Evolutionary conservation across 2,888 invertebrate species (phyloP).

Genomic region (Melipona bicolor): DNA sequence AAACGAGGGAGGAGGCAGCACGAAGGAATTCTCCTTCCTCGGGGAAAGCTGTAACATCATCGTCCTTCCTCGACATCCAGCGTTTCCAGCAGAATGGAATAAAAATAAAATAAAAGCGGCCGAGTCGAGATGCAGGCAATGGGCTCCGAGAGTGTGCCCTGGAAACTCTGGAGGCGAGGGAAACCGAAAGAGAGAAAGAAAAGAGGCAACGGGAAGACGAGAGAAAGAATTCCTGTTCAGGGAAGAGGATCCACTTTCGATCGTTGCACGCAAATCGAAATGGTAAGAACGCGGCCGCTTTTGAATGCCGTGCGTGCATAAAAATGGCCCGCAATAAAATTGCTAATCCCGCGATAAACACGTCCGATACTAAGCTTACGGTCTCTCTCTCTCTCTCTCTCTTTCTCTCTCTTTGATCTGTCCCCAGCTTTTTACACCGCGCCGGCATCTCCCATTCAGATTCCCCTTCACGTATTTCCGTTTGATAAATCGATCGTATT

Average conservation of each 20-base stretch:
- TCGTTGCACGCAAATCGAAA: slow-evolving; percentile 46
- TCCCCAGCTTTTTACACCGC: slow-evolving; percentile 6
- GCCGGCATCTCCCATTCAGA: slow-evolving; percentile 7
- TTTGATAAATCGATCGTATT: slow-evolving; percentile 49
- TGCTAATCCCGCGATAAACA: slow-evolving; percentile 70
- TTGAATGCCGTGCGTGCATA: slow-evolving; percentile 45
- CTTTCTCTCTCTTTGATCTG: too few relatives aligned
- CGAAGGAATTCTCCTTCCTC: slow-evolving; percentile 34
- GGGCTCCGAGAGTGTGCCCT: slow-evolving; percentile 27
- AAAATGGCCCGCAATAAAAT: slow-evolving; percentile 67
- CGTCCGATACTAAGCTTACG: slow-evolving; percentile 59
- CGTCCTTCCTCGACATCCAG: slow-evolving; percentile 38
- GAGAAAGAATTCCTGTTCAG: slow-evolving; percentile 23
- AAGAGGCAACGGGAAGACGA: slow-evolving; percentile 3
- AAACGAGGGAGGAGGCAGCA: background rate
- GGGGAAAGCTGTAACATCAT: slow-evolving; percentile 42
- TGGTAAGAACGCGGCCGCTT: slow-evolving; percentile 27
- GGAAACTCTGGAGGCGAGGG: background rate
- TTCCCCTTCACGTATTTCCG: background rate
- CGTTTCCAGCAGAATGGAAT: slow-evolving; percentile 41
- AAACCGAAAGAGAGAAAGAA: background rate
- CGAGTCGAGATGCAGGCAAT: slow-evolving; percentile 45
- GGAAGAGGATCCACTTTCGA: slow-evolving; percentile 60
- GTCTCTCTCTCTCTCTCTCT: background rate
- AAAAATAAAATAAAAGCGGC: slow-evolving; percentile 45